phyloP scores from a whole-genome alignment of 2,888 invertebrate genomes.

The Chrysolina oricalcia region DNA sequence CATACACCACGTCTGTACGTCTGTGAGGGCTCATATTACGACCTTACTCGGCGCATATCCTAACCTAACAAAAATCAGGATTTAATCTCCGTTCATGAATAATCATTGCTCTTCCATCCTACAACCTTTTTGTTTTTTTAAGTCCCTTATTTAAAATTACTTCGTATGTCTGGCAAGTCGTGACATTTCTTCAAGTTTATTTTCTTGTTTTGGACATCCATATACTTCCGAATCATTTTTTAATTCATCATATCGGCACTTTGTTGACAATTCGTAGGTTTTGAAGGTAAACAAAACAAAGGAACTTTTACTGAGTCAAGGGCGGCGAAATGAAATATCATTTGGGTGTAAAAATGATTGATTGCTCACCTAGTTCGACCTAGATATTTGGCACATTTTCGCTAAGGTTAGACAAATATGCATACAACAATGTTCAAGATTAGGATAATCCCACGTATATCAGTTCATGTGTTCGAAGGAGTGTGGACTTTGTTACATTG shows the following conservation, averaged over 20 bases:
- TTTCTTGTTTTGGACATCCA: background rate
- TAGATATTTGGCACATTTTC: conserved; percentile 42
- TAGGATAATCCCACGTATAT: conserved; percentile 19
- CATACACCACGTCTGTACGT: too few species aligned
- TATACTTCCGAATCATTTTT: background rate
- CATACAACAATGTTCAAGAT: conserved; percentile 22
- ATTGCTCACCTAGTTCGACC: conserved; percentile 40
- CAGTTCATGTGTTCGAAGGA: background rate
- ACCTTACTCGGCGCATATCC: too few species aligned
- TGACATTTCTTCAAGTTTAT: too few species aligned
- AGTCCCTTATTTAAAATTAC: too few species aligned
- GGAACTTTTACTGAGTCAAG: conserved; percentile 21
- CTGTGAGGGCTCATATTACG: too few species aligned
- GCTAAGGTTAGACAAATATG: conserved; percentile 35
- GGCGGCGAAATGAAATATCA: conserved; percentile 15
- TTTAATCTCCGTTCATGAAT: too few species aligned
- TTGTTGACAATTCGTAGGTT: background rate
- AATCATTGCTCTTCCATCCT: too few species aligned
- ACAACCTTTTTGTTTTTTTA: too few species aligned
- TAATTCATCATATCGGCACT: background rate
- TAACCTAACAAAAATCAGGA: too few species aligned
- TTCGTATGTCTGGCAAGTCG: too few species aligned
- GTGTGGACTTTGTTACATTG: background rate
- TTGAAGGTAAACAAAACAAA: conserved; percentile 20
- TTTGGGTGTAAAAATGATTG: conserved; percentile 39